Evolutionary conservation across 2,113 vertebrate species (phyloP), one percentile per base, ranked within the genome.

Genomic region (Mormyrus lacerda): DNA sequence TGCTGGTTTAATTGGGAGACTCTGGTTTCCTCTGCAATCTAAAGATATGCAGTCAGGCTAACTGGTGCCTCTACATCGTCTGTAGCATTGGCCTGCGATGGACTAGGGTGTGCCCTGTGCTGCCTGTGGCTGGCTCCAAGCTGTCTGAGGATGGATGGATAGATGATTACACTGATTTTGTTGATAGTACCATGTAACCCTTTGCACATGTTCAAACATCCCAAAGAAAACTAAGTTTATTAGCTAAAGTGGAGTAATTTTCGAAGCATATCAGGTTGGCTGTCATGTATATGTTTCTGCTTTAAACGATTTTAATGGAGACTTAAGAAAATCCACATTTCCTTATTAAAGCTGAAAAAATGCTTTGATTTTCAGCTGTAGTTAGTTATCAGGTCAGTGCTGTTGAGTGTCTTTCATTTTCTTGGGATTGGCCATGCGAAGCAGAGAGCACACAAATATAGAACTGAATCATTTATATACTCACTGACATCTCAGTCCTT

Each of bases 191-290:
- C 8, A 69, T 69, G n/a, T 69, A 69, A 69, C 27, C 61, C 3
- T 69, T 69, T 61, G 55, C 55, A 61, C 24, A 61, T 61, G 61
- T 69, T 69, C n/a, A 94, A 93, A 91, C 93, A 93, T 95, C 91
- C 88, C 89, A 89, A 86, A 90, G 89, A 44, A 45, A 21, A 24
- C 17, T 42, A 83, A 47, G 79, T 45, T 3, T 24, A 21, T 84
- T 47, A 24, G 82, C 44, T 83, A 42, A 83, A 44, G 19, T 47
- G 19, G 7, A 45, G 83, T 50, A 4, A n/a, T 50, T 51, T 50
- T 85, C n/a, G 17, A 3, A 85, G 47, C 44, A n/a, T 51, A 50
- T 44, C 47, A 85, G 84, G 44, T 27, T 31, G 44, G 9, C n/a
- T 51, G 21, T 65, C 61, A 13, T 85, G 24, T 85, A 2, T 48